Evolutionary conservation across 2,113 vertebrate genomes (phyloP).

Genomic region (Elachura formosa): DNA sequence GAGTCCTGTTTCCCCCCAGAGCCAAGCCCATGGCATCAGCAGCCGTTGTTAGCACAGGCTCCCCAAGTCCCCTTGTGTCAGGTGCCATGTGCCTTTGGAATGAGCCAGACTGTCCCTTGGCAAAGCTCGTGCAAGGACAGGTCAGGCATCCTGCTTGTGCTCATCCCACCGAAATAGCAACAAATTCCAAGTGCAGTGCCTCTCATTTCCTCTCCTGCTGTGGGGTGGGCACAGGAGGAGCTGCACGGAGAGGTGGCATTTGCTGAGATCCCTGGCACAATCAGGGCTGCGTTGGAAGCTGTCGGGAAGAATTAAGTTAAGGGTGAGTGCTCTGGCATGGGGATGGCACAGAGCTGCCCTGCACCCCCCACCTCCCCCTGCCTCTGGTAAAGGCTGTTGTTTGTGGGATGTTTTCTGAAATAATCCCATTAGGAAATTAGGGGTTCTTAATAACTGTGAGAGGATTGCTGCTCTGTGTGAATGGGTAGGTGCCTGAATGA

Average conservation of each 20-base stretch:
- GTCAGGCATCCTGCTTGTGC: neutral
- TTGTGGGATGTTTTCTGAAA: neutral
- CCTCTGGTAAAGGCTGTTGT: neutral
- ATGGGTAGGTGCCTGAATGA: neutral
- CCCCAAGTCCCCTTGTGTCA: neutral
- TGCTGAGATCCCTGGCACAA: neutral
- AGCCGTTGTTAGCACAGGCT: neutral
- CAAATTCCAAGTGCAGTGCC: neutral
- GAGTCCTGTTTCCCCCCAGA: neutral
- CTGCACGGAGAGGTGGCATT: neutral
- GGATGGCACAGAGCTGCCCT: neutral
- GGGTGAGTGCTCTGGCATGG: neutral
- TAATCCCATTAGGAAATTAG: neutral
- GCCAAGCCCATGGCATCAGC: neutral
- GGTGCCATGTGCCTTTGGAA: neutral
- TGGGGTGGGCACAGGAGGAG: neutral
- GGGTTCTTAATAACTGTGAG: neutral
- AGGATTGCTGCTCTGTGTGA: neutral
- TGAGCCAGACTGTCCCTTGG: neutral
- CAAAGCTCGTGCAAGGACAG: neutral
- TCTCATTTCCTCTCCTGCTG: slow-evolving; percentile 8
- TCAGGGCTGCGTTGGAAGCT: neutral
- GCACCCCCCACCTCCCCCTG: neutral
- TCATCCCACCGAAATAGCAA: neutral
- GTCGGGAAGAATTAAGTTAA: neutral